phyloP scores from a whole-genome alignment of 2,113 vertebrate genomes.

The Melierax canorus region DNA sequence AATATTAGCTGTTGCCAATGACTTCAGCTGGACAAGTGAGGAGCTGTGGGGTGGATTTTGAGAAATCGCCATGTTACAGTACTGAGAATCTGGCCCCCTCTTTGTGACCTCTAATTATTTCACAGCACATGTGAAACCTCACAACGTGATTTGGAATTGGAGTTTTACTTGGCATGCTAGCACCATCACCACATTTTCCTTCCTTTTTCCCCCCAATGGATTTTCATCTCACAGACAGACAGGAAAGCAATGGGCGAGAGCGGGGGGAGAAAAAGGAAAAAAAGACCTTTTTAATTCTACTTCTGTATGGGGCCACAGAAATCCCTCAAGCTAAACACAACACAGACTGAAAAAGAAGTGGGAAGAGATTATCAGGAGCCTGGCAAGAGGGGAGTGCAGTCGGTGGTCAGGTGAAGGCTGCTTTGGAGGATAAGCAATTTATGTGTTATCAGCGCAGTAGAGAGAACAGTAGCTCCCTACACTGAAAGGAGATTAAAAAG shows the following conservation, averaged over 20 bases:
- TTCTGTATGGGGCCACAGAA: neutral
- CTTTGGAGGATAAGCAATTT: conserved; percentile 62
- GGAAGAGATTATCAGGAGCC: conserved; percentile 38
- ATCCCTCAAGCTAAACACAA: conserved; percentile 3
- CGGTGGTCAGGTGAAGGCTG: conserved; percentile 37
- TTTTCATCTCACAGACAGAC: neutral
- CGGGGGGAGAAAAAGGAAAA: neutral
- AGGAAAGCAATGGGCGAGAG: neutral
- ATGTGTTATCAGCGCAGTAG: conserved; percentile 48
- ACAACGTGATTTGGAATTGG: neutral
- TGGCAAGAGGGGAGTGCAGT: neutral
- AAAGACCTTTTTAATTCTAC: neutral
- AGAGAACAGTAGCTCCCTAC: conserved; percentile 15
- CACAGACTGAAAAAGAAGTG: conserved; percentile 1
- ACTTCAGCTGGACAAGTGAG: neutral
- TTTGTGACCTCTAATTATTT: neutral
- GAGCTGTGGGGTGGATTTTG: neutral
- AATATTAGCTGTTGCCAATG: neutral
- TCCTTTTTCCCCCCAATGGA: neutral
- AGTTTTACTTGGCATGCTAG: neutral
- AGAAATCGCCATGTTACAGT: neutral
- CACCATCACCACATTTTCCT: neutral
- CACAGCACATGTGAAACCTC: neutral
- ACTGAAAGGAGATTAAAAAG: conserved; percentile 56
- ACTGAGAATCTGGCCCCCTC: neutral